Conservation (phyloP, 2,113 vertebrate genomes). For the Elephantulus edwardii region DNA sequence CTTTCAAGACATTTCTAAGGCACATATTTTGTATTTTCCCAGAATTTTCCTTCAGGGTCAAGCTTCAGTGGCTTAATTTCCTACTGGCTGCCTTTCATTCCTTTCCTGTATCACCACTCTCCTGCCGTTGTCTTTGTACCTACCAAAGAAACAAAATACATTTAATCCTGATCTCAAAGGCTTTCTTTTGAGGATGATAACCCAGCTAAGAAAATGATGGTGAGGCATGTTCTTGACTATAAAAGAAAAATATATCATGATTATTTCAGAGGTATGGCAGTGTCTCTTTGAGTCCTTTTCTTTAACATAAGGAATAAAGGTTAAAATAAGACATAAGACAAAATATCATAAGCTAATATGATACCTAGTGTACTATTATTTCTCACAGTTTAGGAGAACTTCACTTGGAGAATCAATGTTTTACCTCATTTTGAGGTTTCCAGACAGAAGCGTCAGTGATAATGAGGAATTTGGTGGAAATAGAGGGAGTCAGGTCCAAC, state of each 20-base stretch:
- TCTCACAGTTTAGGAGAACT: neutral
- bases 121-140: neutral
- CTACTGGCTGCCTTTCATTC: neutral
- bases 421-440: too few relatives aligned
- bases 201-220: neutral
- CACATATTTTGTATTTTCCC: neutral
- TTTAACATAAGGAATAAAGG: constrained; percentile 13
- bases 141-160: neutral
- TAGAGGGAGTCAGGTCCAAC: neutral
- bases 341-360: neutral
- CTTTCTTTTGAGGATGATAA: neutral
- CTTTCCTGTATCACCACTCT: neutral
- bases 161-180: neutral
- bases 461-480: neutral
- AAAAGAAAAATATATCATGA: neutral
- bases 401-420: neutral
- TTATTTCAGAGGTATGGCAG: neutral
- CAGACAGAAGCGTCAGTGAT: neutral
- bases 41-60: neutral
- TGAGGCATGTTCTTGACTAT: neutral
- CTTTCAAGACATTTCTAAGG: neutral
- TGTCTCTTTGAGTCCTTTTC: neutral
- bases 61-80: neutral
- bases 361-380: neutral
- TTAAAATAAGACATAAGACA: constrained; percentile 50